phyloP scores from a whole-genome alignment of 35 echinoderm and acorn worm genomes.

The Patiria miniata region DNA sequence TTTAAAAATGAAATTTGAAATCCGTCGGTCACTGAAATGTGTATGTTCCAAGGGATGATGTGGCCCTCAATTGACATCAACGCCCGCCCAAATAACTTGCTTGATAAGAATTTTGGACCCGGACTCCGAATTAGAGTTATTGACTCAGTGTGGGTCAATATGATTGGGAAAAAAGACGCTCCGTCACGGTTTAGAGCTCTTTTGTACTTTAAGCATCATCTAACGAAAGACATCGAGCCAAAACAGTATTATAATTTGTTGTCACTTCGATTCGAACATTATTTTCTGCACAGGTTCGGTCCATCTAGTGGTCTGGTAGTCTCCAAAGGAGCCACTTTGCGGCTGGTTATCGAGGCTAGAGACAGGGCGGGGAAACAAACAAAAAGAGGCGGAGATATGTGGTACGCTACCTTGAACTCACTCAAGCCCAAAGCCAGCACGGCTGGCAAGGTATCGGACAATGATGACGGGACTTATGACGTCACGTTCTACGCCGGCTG shows the following conservation, averaged over 20 bases:
- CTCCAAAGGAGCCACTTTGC: not conserved
- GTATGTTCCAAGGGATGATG: not conserved
- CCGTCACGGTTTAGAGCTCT: no score
- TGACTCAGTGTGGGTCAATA: not conserved
- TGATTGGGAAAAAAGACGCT: not conserved
- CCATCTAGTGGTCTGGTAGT: not conserved
- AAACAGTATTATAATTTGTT: not conserved
- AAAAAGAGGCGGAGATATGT: not conserved
- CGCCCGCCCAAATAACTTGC: no score
- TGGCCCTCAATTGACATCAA: no score
- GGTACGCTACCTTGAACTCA: constrained; percentile 5
- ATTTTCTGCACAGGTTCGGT: not conserved
- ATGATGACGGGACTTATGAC: constrained; percentile 37
- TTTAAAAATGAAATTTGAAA: not conserved
- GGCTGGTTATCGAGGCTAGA: constrained; percentile 15
- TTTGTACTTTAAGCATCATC: no score
- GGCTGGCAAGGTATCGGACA: constrained; percentile 40
- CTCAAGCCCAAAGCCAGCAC: constrained; percentile 14
- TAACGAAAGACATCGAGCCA: not conserved
- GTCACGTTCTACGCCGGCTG: constrained; percentile 47
- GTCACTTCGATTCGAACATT: no score
- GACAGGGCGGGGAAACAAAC: not conserved
- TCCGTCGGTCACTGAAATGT: not conserved
- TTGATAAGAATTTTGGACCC: not conserved
- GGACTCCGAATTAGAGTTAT: not conserved